Conservation (phyloP, 2,797 vertebrate genomes). For the Cossypha heuglini region DNA sequence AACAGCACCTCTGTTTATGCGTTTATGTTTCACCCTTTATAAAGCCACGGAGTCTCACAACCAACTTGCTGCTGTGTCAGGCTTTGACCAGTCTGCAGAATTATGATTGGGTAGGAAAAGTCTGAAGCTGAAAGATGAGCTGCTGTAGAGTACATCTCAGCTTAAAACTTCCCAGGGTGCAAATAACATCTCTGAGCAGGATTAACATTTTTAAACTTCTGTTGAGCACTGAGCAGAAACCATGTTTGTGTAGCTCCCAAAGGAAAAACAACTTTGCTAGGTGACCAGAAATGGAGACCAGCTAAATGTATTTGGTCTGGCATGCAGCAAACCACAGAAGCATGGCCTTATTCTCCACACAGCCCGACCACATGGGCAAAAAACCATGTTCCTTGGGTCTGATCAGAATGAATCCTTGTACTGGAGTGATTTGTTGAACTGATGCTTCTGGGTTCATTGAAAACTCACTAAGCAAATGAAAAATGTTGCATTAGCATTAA, state of each 20-base stretch:
- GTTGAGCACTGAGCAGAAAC: neutral
- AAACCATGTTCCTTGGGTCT: neutral
- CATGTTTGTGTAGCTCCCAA: neutral
- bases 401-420: neutral
- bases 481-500: slow-evolving; percentile 10
- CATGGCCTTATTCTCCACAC: neutral
- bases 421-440: neutral
- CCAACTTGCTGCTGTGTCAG: neutral
- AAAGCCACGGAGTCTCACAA: neutral
- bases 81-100: neutral
- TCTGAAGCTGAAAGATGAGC: neutral
- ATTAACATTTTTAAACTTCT: neutral
- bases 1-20: neutral
- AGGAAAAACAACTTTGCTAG: neutral
- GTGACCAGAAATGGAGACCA: neutral
- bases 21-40: neutral
- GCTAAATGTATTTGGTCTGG: neutral
- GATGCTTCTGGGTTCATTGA: neutral
- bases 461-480: neutral
- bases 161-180: neutral
- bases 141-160: neutral
- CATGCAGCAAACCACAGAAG: neutral
- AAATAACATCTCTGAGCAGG: neutral
- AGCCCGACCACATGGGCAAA: neutral
- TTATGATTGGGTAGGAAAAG: neutral